Evolutionary conservation across 2,113 vertebrate genomes (phyloP), one percentile per base, ranked within the genome.

Genomic region (Nothocercus nigrocapillus): DNA sequence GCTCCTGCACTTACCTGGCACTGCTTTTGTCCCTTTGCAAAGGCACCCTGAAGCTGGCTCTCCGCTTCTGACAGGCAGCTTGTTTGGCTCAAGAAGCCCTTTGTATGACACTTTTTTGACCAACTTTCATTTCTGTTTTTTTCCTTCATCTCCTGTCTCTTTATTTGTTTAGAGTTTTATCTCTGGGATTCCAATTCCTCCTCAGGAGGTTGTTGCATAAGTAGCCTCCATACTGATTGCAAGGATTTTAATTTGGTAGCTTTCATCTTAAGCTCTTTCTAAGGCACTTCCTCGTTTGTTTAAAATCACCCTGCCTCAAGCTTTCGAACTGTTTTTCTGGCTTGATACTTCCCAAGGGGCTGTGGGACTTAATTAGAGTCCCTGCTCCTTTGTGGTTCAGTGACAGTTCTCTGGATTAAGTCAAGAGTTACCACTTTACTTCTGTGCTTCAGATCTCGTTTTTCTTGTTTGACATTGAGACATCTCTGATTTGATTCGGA

Each of bases 201-300:
- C 95, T 91, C 47, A 3, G 94, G 96, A 96, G 93, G 92, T 93
- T 96, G 93, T 90, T 96, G 92, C 94, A 88, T 96, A 96, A 96
- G 93, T 95, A 95, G 92, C 96, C 93, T 96, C 90, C 92, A 90
- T 19, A 90, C 93, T 92, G 95, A 96, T 96, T 96, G 95, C 88
- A 90, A 95, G 93, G 85, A 75, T 86, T 96, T 97, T 96, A 96
- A 97, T 97, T 96, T 95, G 88, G 85, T 88, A 84, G 92, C 94
- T 97, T 97, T 96, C 95, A 94, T 96, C 96, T 97, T 94, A 92
- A 96, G 91, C 94, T 92, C 80, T 92, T 97, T 94, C 90, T 90
- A 51, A 95, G 95, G 90, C 94, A 94, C 90, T 96, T 95, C 76
- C 85, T 95, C 95, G 77, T 95, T 96, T 95, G 93, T 96, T 95